Base-by-base conservation (phyloP, 2,888 invertebrate species). In the Cerastoderma edule region DNA sequence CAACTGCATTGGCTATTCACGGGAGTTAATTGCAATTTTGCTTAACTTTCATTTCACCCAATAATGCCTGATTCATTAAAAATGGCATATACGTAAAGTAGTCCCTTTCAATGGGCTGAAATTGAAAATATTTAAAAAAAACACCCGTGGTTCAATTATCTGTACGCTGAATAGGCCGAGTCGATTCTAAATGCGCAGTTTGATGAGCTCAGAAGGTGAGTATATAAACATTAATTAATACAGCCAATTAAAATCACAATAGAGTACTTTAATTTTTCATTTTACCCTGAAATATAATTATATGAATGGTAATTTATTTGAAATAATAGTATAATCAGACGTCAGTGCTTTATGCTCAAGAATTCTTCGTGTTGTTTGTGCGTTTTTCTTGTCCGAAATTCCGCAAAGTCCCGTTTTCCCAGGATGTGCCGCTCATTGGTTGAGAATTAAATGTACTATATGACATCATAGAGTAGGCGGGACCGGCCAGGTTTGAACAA, bases 61-160 rank as follows among this genome's bases (percentile, higher is more conserved):
- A 39, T 39, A 39, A 60, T 60, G 33, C 35, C 30, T 39, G 24
- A 60, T 60, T 60, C 60, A n/a, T n/a, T n/a, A 60, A 32, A 60
- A 33, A 32, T 24, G 39, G 60, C 60, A 24, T 35, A 60, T 39
- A 60, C 33, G 60, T 60, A 60, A 60, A 60, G 39, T 60, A 44
- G 60, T 10, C 2, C 33, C 39, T 60, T 60, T 60, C 60, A 60
- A 60, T 24, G 35, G 39, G 60, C 22, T 60, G 60, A 60, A 60
- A 60, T 60, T 60, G 60, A 60, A 60, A 60, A 39, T 60, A 60
- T 60, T 60, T 39, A 27, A 60, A 60, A n/a, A n/a, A 39, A 39
- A 60, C 56, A 60, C 60, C 60, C 33, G 39, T 60, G 60, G 60
- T 35, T 60, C 60, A 39, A 33, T 35, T 60, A 60, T 39, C 8